Evolutionary conservation across 53 echinoderm and acorn worm species (phyloP).

Genomic region (Actinopyga echinites): DNA sequence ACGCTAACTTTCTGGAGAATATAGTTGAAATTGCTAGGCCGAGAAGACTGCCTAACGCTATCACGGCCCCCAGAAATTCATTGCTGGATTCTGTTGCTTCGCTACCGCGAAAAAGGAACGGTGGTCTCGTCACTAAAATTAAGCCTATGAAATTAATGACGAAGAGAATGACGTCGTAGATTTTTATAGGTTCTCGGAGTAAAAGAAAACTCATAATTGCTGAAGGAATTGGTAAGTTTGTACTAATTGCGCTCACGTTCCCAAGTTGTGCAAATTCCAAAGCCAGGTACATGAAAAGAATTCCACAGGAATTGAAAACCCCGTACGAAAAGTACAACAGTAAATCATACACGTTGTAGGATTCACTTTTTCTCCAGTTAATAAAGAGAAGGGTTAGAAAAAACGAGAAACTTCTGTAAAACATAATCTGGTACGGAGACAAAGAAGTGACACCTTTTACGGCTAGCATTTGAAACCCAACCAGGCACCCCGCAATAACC

Average conservation of each 20-base stretch:
- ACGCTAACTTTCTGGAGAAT: conserved; percentile 19
- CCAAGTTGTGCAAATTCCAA: not conserved
- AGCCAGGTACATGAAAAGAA: conserved; percentile 1
- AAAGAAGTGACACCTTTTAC: not conserved
- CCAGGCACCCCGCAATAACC: not conserved
- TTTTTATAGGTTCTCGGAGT: not conserved
- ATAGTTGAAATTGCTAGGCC: not conserved
- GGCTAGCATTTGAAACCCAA: not conserved
- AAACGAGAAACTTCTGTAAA: not conserved
- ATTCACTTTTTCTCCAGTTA: not conserved
- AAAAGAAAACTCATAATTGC: not conserved
- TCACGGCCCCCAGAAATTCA: conserved; percentile 15
- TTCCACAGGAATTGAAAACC: not conserved
- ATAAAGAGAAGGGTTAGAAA: not conserved
- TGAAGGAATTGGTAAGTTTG: conserved; percentile 16
- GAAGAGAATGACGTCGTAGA: conserved; percentile 4
- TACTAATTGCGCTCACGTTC: conserved; percentile 10
- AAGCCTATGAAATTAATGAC: not conserved
- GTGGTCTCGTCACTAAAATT: conserved; percentile 7
- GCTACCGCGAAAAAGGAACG: not conserved
- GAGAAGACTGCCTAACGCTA: not conserved
- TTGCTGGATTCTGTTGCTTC: not conserved
- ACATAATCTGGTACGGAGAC: not conserved
- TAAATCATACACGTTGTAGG: not conserved
- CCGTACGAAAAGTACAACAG: conserved; percentile 1